Base-by-base conservation (phyloP, 2,113 vertebrate species). In the Dicerorhinus sumatrensis region DNA sequence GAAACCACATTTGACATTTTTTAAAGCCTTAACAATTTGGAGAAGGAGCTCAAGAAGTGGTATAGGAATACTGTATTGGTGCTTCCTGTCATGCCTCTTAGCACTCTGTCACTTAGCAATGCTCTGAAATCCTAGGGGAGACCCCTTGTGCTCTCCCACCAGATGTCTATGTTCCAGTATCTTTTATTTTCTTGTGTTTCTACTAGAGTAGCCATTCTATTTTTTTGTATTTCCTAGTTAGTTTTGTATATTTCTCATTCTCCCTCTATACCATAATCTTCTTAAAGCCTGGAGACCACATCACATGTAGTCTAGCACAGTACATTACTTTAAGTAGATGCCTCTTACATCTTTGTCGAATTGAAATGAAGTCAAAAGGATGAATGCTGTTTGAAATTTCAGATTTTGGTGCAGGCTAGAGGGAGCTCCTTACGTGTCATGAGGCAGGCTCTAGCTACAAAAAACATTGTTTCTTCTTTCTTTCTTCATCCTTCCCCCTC, bases 301-400 rank as follows among this genome's bases (percentile, higher is more conserved):
- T 92, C 54, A 62, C 9, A 65, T 72, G 54, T 25, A 80, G 9
- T 84, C 27, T 79, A 62, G 39, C 62, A 81, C 20, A 20, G 56
- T 33, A 10, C 33, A 46, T 81, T 39, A 65, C 87, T 93, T 96
- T 83, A 89, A 83, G 77, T 76, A 72, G 83, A 62, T 65, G 29
- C 39, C 58, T 36, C 29, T 29, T 39, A 70, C 8, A 73, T 67
- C 63, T 90, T 85, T 80, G 60, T 62, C 46, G 17, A 82, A 82
- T 56, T 60, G 36, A 95, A 94, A 48, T 29, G 29, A 90, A 95
- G 27, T 91, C 27, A 88, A 96, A 93, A 48, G 62, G 36, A 87
- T 87, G 67, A 83, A 79, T 87, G 63, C 39, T 89, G 31, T 65
- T 91, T 79, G 58, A 89, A 97, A 80, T 79, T 86, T 89, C 36